Evolutionary conservation across 2,888 invertebrate species (phyloP).

Genomic region (Platycnemis pennipes): DNA sequence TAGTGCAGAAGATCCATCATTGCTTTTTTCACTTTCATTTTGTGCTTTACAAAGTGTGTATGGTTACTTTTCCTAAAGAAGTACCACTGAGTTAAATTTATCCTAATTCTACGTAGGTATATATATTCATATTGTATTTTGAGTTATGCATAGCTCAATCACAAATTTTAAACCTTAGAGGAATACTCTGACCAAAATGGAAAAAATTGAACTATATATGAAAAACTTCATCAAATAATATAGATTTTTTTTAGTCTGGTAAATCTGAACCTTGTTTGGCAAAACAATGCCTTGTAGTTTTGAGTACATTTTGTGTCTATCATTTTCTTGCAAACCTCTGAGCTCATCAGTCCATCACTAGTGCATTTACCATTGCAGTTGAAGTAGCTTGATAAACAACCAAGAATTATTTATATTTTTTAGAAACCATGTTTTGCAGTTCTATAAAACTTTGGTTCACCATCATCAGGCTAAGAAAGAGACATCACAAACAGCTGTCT

Average conservation of each 20-base stretch:
- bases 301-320: not conserved
- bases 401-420: not conserved
- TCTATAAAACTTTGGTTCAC: constrained; percentile 44
- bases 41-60: constrained; percentile 16
- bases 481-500: constrained; percentile 41
- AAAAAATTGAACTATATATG: not conserved
- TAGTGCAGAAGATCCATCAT: constrained; percentile 34
- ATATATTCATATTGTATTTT: constrained; percentile 45
- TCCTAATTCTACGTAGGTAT: constrained; percentile 22
- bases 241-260: not conserved
- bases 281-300: not conserved
- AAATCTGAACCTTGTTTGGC: not conserved
- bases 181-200: not conserved
- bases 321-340: not conserved
- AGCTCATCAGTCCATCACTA: constrained; percentile 25
- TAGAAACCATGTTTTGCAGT: not conserved
- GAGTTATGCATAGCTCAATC: not conserved
- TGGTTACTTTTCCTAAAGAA: constrained; percentile 33
- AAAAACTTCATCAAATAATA: not conserved
- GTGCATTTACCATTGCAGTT: not conserved
- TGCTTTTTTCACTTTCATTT: not conserved
- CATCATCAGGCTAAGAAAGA: constrained; percentile 37
- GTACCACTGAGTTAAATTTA: constrained; percentile 12
- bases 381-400: constrained; percentile 2
- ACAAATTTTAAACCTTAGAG: not conserved